phyloP scores from a whole-genome alignment of 2,113 vertebrate species.

The Microcebus jonahi region DNA sequence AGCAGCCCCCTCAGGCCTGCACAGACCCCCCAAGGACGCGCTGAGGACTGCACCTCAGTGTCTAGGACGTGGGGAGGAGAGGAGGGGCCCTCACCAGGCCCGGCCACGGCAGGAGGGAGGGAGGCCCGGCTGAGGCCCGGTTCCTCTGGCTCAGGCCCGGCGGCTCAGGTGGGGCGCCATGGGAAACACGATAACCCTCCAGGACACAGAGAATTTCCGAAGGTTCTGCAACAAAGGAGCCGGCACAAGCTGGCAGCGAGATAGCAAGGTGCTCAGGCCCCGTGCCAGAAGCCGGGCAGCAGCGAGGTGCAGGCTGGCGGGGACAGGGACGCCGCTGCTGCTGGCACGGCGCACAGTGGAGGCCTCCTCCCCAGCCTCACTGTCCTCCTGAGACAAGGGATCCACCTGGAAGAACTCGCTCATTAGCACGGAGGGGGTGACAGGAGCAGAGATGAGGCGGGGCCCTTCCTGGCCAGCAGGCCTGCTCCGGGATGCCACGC shows the following conservation, averaged over 20 bases:
- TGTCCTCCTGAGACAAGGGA: background rate
- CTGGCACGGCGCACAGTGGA: fast-evolving
- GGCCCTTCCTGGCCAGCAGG: background rate
- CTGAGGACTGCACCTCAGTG: background rate
- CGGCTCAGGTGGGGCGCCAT: constrained; percentile 36
- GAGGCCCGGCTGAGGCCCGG: constrained; percentile 39
- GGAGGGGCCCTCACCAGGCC: constrained; percentile 60
- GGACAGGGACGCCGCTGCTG: background rate
- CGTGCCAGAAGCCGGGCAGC: fast-evolving
- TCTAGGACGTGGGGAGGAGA: constrained; percentile 45
- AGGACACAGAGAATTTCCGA: constrained; percentile 36
- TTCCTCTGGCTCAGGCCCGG: constrained; percentile 70
- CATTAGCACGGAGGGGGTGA: background rate
- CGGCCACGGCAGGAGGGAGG: background rate
- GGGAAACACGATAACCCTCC: constrained; percentile 58
- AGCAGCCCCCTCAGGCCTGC: background rate
- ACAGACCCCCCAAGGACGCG: background rate
- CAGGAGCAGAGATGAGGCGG: background rate
- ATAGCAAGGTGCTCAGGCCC: background rate
- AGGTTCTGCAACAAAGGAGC: constrained; percentile 70
- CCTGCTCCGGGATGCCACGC: background rate
- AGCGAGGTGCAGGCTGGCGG: background rate
- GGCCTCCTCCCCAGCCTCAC: fast-evolving
- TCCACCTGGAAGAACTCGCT: background rate
- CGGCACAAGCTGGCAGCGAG: background rate